These are phyloP conservation scores for Podarcis lilfordi DNA, from an alignment of 2,797 vertebrate genomes.

Conservation along the genomic window DNA sequence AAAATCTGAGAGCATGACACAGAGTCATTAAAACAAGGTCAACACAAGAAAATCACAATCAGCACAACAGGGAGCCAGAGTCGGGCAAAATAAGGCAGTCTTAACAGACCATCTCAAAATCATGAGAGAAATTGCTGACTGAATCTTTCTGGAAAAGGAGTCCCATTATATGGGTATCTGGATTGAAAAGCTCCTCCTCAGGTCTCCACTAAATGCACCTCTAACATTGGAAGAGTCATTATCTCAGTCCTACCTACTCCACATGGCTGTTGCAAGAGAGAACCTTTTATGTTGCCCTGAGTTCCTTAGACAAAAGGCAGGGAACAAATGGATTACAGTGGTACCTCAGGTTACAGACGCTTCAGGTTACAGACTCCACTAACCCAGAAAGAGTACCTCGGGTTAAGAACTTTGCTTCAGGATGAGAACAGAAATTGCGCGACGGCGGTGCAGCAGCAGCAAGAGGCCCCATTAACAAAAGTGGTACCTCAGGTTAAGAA, in stretches of 20 bases:
- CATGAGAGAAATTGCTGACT: neutral
- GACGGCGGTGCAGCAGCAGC: no score
- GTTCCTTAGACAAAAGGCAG: neutral
- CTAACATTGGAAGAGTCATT: neutral
- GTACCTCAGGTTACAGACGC: no score
- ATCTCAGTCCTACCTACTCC: neutral
- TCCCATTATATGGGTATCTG: neutral
- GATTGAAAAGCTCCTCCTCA: neutral
- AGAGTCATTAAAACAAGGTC: neutral
- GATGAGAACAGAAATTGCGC: no score
- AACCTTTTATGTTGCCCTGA: neutral
- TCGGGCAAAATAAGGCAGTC: neutral
- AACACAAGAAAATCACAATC: neutral
- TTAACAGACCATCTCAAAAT: neutral
- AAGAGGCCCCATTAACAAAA: no score
- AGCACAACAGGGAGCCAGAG: neutral
- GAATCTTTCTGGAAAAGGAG: neutral
- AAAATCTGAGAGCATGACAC: neutral
- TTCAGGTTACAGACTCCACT: no score
- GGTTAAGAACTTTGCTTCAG: no score
- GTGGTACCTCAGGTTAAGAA: no score
- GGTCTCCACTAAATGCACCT: neutral
- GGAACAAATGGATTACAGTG: neutral
- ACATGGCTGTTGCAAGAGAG: neutral
- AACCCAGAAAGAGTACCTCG: no score